Base-by-base conservation (phyloP, 2,797 vertebrate genomes). In the Sebastiscus tertius region DNA sequence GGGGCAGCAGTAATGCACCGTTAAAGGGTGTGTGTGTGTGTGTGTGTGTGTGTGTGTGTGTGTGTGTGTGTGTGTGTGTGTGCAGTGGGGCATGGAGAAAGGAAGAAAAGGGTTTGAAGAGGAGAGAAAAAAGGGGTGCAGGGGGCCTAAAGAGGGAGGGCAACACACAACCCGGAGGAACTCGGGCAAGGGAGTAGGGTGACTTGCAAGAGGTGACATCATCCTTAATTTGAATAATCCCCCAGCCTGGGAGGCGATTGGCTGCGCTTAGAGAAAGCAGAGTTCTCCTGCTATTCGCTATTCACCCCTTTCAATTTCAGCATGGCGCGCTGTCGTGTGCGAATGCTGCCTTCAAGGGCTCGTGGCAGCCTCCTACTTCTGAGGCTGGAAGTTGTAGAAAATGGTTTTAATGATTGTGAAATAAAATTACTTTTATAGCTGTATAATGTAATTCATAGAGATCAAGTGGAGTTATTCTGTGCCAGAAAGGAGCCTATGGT, bases 211-310 rank as follows among this genome's bases (percentile, higher is more conserved):
- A 90, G 92, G 91, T 96, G 95, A 96, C 96, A 95, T 96, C 96
- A 96, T 95, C 82, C 82, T 81, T 80, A 3, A 91, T 96, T 95
- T 96, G 93, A 94, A 96, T 96, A 95, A 96, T 94, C 91, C 88
- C 84, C 56, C 81, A 90, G 84, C 46, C 86, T 18, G 67, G 12
- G 69, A 82, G 79, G 82, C 71, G 93, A 96, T 96, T 96, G 96
- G 96, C 85, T 85, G 83, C 2, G 27, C n/a, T 64, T 26, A 54
- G 69, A 94, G 92, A 93, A 92, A 94, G 88, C 77, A 84, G 87
- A 89, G 90, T 92, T 74, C 82, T 83, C 86, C 82, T 82, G 87
- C 87, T 81, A 89, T 89, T 89, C 73, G 87, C 94, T 93, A 92
- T 95, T 93, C 92, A 94, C 24, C 62, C 92, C 88, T 93, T 94